Evolutionary conservation across 2,888 invertebrate species (phyloP).

Genomic region (Orgyia antiqua): DNA sequence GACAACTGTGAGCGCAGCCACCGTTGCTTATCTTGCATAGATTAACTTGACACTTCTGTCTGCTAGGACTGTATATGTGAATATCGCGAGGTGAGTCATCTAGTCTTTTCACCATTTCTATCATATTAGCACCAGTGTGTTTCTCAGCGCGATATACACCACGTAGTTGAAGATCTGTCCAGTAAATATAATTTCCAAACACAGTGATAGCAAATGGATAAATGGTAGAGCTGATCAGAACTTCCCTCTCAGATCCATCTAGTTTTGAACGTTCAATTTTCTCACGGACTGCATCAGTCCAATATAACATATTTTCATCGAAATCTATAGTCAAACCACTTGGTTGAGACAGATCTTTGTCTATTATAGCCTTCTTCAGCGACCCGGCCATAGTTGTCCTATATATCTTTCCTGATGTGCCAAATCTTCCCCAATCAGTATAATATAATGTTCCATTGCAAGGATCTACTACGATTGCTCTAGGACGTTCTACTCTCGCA

Average conservation of each 20-base stretch:
- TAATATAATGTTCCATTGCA: constrained; percentile 97
- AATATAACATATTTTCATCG: constrained; percentile 94
- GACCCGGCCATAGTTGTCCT: constrained; percentile 98
- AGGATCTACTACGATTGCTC: constrained; percentile 97
- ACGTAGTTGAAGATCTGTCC: constrained; percentile 95
- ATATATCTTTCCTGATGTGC: constrained; percentile 95
- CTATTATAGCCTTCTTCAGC: constrained; percentile 90
- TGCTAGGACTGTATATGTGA: constrained; percentile 87
- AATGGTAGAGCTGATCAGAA: constrained; percentile 92
- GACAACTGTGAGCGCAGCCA: constrained; percentile 96
- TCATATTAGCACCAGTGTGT: constrained; percentile 95
- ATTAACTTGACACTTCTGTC: constrained; percentile 89
- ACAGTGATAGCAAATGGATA: constrained; percentile 97
- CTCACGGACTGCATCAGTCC: constrained; percentile 97
- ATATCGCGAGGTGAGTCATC: constrained; percentile 96
- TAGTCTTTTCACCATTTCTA: constrained; percentile 94
- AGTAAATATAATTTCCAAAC: constrained; percentile 93
- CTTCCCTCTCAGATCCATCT: constrained; percentile 91
- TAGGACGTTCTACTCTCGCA: constrained; percentile 92
- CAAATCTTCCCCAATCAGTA: constrained; percentile 97
- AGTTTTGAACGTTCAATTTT: constrained; percentile 95
- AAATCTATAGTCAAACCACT: constrained; percentile 97
- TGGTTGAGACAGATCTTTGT: constrained; percentile 94
- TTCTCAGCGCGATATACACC: constrained; percentile 98
- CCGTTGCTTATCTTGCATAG: constrained; percentile 95